Evolutionary conservation across 2,797 vertebrate genomes (phyloP), one percentile per base, ranked within the genome.

Genomic region (Florisuga fusca): DNA sequence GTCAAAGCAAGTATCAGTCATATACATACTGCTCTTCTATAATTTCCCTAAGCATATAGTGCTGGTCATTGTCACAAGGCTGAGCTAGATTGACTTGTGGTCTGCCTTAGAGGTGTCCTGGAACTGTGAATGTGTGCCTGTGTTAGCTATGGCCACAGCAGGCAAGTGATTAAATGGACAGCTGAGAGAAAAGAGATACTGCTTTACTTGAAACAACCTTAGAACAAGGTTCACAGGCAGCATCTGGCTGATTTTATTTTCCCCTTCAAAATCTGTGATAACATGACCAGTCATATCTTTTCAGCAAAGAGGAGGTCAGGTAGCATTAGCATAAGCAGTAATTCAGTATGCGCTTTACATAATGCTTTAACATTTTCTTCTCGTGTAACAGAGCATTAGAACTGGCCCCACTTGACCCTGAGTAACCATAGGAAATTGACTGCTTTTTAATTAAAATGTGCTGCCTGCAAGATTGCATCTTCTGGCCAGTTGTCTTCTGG

Each of bases 401-500:
- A 96, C 86, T 97, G 95, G 94, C 97, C 91, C 96, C 94, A 97
- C 97, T 98, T 97, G 97, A 98, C 98, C 96, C 94, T 93, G 91
- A 66, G 26, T 93, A 79, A 67, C 82, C 72, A 67, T 6, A 90
- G 92, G 77, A 95, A 98, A 97, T 96, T 96, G 96, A 96, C 95
- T 97, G 93, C 93, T 96, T 97, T 97, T 97, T 98, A 98, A 98
- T 98, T 97, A 97, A 98, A 97, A 97, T 88, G 72, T 90, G 94
- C 90, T 95, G 95, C 89, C 93, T 94, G 62, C 86, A 96, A 87
- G 90, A 96, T 59, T 95, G 34, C 0, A 0, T 82, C 71, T 90
- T 88, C 43, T 79, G 59, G 62, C n/a, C 12, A 2, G 57, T 96
- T 85, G 80, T 79, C 55, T 75, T 84, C 55, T 84, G 67, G 11